Conservation (phyloP, 1,140 invertebrate genomes). For the Reticulitermes speratus region DNA sequence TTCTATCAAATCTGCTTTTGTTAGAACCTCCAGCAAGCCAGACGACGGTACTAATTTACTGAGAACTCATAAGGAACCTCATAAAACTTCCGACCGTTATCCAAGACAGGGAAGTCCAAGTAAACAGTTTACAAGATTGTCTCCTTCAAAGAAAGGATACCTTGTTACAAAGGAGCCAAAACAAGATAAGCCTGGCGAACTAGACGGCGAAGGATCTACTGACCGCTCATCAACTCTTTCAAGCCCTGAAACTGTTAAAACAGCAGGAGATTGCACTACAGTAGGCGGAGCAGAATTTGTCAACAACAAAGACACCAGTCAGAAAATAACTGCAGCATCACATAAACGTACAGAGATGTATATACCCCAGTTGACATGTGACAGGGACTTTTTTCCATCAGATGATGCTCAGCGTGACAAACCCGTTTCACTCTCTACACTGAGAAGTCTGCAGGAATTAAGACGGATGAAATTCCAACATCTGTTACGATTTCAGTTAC, state of each 20-base stretch:
- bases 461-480: neutral
- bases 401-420: neutral
- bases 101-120: neutral
- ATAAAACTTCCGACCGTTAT: neutral
- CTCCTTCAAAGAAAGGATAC: neutral
- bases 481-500: neutral
- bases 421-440: neutral
- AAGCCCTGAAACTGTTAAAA: constrained; percentile 37
- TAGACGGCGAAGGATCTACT: constrained; percentile 18
- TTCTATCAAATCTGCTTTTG: neutral
- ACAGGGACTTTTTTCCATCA: neutral
- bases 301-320: neutral
- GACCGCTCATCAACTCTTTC: constrained; percentile 35
- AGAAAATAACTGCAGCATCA: neutral
- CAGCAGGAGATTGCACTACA: constrained; percentile 26
- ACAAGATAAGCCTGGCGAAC: neutral
- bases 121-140: neutral
- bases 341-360: constrained; percentile 14
- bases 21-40: neutral
- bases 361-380: neutral
- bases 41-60: neutral
- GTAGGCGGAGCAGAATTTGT: neutral
- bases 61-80: neutral
- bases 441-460: neutral
- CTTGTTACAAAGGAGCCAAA: neutral